These are phyloP conservation scores for Tetramorium alpestre DNA, from an alignment of 1,140 invertebrate species.

Conservation along the genomic window DNA sequence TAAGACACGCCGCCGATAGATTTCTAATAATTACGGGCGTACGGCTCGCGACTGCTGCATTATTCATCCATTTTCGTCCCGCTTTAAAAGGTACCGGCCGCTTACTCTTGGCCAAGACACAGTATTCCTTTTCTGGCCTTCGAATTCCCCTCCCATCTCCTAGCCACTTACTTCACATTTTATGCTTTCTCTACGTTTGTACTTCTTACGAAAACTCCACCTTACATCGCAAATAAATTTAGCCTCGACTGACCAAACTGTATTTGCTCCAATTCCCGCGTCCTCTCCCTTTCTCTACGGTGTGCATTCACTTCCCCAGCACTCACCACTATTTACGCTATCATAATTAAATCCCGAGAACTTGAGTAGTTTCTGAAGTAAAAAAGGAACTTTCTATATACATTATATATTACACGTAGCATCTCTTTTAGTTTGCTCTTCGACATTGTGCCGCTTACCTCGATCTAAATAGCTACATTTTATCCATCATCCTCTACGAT, in stretches of 20 bases:
- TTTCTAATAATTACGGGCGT: constrained; percentile 27
- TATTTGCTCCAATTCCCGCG: not conserved
- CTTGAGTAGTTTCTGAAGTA: not conserved
- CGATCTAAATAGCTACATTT: not conserved
- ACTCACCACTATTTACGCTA: not conserved
- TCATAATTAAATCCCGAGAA: not conserved
- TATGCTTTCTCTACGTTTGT: constrained; percentile 36
- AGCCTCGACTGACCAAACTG: constrained; percentile 18
- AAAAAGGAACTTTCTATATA: not conserved
- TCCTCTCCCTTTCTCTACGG: not conserved
- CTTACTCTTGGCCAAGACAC: constrained; percentile 31
- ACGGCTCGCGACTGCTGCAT: constrained; percentile 2
- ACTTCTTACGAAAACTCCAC: constrained; percentile 33
- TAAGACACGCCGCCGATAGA: constrained; percentile 5
- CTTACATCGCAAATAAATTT: constrained; percentile 25
- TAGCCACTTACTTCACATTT: constrained; percentile 12
- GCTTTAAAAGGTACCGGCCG: constrained; percentile 32
- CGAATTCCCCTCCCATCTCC: constrained; percentile 18
- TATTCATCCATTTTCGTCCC: constrained; percentile 41
- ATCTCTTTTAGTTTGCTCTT: not conserved
- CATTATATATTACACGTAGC: not conserved
- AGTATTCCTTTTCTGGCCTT: constrained; percentile 44
- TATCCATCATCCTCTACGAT: not conserved
- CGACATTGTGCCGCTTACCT: not conserved
- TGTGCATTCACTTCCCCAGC: not conserved